These are phyloP conservation scores for Xenopus laevis DNA, from an alignment of 2,113 vertebrate species.

Conservation along the genomic window DNA sequence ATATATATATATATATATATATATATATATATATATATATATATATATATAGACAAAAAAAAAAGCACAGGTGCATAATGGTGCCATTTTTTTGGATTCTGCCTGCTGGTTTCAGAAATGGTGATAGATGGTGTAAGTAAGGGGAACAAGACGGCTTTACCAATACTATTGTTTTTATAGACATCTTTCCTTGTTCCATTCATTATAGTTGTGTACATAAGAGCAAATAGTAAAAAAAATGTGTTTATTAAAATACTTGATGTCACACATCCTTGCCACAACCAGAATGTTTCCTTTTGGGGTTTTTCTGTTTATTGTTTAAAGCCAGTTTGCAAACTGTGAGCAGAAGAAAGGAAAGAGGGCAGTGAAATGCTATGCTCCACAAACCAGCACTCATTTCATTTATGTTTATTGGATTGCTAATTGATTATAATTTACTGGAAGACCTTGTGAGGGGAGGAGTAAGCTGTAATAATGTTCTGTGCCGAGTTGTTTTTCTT, in stretches of 20 bases:
- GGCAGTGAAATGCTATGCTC: background rate
- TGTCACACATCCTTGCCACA: conserved; percentile 31
- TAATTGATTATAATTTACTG: conserved; percentile 48
- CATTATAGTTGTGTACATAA: too few relatives aligned
- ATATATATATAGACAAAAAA: too few relatives aligned
- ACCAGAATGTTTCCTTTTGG: conserved; percentile 26
- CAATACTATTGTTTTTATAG: too few relatives aligned
- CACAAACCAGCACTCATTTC: background rate
- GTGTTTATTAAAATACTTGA: conserved; percentile 20
- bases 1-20: too few relatives aligned
- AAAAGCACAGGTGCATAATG: too few relatives aligned
- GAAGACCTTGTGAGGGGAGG: conserved; percentile 46
- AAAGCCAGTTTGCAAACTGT: background rate
- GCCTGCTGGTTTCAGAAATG: too few relatives aligned
- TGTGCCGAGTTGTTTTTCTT: conserved; percentile 38
- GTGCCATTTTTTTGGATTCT: too few relatives aligned
- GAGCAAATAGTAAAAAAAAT: background rate
- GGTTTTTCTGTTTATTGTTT: conserved; percentile 11
- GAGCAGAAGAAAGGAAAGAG: conserved; percentile 6
- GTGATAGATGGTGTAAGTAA: too few relatives aligned
- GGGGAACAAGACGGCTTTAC: too few relatives aligned
- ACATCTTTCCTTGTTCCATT: too few relatives aligned
- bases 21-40: too few relatives aligned
- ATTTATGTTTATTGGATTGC: conserved; percentile 23
- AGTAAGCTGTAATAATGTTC: conserved; percentile 34